phyloP scores from a whole-genome alignment of 1,140 invertebrate genomes.

The Agrypnia vestita region DNA sequence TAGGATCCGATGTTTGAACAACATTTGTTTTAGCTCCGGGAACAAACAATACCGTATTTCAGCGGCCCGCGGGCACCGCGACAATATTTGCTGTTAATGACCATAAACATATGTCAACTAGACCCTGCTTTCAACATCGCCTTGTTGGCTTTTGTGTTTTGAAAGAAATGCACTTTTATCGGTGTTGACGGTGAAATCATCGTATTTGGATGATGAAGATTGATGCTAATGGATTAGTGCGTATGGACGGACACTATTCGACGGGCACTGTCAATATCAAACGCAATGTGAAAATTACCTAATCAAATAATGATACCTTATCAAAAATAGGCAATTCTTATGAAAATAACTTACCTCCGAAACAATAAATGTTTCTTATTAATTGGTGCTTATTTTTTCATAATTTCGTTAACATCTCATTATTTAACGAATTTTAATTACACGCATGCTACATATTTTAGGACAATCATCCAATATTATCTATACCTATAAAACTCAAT shows the following conservation, averaged over 20 bases:
- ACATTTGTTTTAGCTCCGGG: conserved; percentile 48
- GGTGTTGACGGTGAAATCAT: conserved; percentile 20
- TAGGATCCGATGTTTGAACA: conserved; percentile 37
- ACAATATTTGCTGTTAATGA: conserved; percentile 36
- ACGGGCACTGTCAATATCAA: too few species aligned
- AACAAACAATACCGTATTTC: conserved; percentile 33
- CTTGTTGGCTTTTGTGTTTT: not conserved
- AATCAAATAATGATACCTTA: too few species aligned
- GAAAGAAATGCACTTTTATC: conserved; percentile 4
- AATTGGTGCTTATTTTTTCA: too few species aligned
- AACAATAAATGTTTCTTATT: too few species aligned
- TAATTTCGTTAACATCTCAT: too few species aligned
- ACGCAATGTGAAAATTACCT: too few species aligned
- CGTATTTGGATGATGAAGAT: not conserved
- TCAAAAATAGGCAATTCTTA: too few species aligned
- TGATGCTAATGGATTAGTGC: conserved; percentile 12
- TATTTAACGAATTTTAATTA: too few species aligned
- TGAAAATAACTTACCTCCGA: too few species aligned
- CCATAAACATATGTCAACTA: conserved; percentile 37
- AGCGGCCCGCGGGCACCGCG: not conserved
- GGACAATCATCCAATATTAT: too few species aligned
- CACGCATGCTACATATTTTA: too few species aligned
- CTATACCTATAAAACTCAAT: too few species aligned
- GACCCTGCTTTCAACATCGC: not conserved
- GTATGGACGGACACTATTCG: not conserved